Evolutionary conservation across 2,888 invertebrate genomes (phyloP), one percentile per base, ranked within the genome.

Genomic region (Ornithoptera alexandrae): DNA sequence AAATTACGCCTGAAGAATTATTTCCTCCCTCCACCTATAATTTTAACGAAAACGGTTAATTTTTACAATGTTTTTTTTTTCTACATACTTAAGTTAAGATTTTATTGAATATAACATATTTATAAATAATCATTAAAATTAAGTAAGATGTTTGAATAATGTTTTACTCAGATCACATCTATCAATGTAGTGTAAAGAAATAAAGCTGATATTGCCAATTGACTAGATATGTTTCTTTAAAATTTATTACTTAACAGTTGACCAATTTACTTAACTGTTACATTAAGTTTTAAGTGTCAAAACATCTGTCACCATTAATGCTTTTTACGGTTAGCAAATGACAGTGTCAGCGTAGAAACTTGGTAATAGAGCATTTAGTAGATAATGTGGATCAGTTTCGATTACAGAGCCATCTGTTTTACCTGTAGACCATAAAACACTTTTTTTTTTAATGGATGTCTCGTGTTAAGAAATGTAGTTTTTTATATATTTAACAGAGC

Each of bases 311-410:
- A 57, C 58, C 46, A 57, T 61, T 58, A 66, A 24, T 4, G 36
- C 30, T 18, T 58, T n/a, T 7, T 66, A 46, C 15, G 59, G 59
- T 64, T 70, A 6, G 39, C 22, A 70, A 63, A 67, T 70, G 67
- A 59, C 39, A 61, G 22, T 67, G 42, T 70, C 61, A 61, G 60
- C 64, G 30, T 56, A 60, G 46, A 57, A 70, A 67, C 24, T 58
- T 22, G 63, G 63, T 63, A 63, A 53, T 30, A 66, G 18, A 58
- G 17, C 57, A 66, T 65, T 65, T 65, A 66, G 60, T 20, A 22
- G 61, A 69, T 62, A 70, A 66, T 67, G 67, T 24, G 67, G 57
- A 61, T 59, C 70, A 64, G 53, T 70, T 70, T 64, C 67, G 70
- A 70, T 70, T 67, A 17, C 36, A 30, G 17, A 42, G 56, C 67